Evolutionary conservation across 53 echinoderm and acorn worm genomes (phyloP), one percentile per base, ranked within the genome.

Genomic region (Patiria pectinifera): DNA sequence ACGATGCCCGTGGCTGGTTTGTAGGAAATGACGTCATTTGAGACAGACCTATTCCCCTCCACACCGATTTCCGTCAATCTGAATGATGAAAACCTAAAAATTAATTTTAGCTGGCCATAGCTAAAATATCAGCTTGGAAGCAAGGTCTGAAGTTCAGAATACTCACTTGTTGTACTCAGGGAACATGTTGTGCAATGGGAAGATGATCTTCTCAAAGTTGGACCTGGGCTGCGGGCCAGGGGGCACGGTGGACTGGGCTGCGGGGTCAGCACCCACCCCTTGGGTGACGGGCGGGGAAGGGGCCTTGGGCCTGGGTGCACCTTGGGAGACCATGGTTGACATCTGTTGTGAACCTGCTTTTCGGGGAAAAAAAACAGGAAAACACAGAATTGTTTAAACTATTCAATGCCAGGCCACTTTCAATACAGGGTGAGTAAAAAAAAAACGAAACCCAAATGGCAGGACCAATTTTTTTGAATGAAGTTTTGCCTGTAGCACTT

Each of bases 201-300:
- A 93, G 84, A 97, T 97, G 75, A 99, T 96, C 26, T 95, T 89
- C 61, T 99, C 97, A 96, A 97, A 99, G 93, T 96, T 99, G 83
- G 94, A 97, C 83, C 82, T 96, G 43, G 96, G 98, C 11, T 85
- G 91, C 13, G 91, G 88, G 14, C 66, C 45, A 4, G 43, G 4
- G 26, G 91, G 70, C 9, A 15, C 15, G 46, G 62, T 48, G 45
- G 83, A 47, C 11, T 47, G 44, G 24, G 62, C 53, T 21, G 63
- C 23, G 53, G 92, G 75, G 5, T 72, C 84, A 22, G 62, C 19
- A 19, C 26, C 59, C 46, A 21, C 87, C 44, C 26, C 62, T 59
- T 26, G 18, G 18, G 61, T 59, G 16, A 25, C 0, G 11, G 77
- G 4, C 12, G 43, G 23, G 21, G 43, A 60, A 9, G 72, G 75